These are phyloP conservation scores for Actinia tenebrosa DNA, from an alignment of 64 coral and sea anemone species.

Conservation along the genomic window DNA sequence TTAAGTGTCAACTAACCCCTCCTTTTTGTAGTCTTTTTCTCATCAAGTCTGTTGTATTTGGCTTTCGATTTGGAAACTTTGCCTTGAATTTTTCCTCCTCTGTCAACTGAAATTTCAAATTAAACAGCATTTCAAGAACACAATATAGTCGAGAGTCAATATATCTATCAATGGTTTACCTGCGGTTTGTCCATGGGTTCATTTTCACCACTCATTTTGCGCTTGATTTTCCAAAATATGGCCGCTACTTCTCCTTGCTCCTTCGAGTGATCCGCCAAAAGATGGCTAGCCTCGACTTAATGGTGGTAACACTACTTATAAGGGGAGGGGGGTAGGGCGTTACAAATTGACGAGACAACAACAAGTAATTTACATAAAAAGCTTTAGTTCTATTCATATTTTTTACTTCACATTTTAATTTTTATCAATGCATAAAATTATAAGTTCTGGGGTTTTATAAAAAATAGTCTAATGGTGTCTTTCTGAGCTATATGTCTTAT, in stretches of 20 bases:
- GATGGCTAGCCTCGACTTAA: background rate
- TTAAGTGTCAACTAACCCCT: constrained; percentile 65
- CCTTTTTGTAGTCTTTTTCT: constrained; percentile 94
- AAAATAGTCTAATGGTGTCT: too few relatives aligned
- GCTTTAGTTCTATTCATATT: too few relatives aligned
- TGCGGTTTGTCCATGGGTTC: constrained; percentile 21
- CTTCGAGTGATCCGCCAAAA: constrained; percentile 31
- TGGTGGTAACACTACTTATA: background rate
- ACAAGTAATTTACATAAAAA: too few relatives aligned
- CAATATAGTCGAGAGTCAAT: constrained; percentile 1
- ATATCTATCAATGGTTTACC: background rate
- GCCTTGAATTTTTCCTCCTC: constrained; percentile 89
- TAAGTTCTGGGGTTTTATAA: too few relatives aligned
- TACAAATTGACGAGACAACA: too few relatives aligned
- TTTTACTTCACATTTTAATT: too few relatives aligned
- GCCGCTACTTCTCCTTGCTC: constrained; percentile 2
- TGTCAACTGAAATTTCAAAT: constrained; percentile 49
- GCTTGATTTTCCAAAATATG: constrained; percentile 13
- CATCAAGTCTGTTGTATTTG: constrained; percentile 78
- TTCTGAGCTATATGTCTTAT: too few relatives aligned
- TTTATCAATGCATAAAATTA: too few relatives aligned
- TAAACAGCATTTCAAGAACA: constrained; percentile 5
- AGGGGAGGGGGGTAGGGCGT: background rate
- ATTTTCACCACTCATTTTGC: constrained; percentile 32
- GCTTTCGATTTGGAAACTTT: constrained; percentile 88